Evolutionary conservation across 2,888 invertebrate species (phyloP).

Genomic region (Coremacera marginata): DNA sequence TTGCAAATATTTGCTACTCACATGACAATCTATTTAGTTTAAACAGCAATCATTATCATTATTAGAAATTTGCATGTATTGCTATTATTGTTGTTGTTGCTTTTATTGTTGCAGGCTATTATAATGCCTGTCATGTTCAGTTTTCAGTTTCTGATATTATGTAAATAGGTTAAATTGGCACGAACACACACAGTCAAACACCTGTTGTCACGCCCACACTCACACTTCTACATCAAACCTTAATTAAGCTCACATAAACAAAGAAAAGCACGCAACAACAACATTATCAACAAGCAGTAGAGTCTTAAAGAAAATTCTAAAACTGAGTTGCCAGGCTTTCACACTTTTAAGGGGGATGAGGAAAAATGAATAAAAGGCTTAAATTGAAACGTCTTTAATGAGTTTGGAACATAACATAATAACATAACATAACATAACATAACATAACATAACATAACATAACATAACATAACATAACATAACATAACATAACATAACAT

Average conservation of each 20-base stretch:
- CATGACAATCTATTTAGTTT: conserved; percentile 42
- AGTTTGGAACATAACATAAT: too few relatives aligned
- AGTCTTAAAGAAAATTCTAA: not conserved
- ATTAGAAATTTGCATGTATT: conserved; percentile 45
- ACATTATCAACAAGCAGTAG: too few relatives aligned
- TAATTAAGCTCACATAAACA: conserved; percentile 23
- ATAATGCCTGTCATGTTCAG: conserved; percentile 42
- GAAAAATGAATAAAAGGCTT: too few relatives aligned
- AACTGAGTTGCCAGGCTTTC: not conserved
- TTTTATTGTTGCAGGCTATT: conserved; percentile 8
- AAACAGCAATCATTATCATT: conserved; percentile 45
- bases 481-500: too few relatives aligned
- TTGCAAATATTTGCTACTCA: conserved; percentile 45
- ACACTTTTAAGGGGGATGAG: too few relatives aligned
- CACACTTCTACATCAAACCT: not conserved
- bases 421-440: too few relatives aligned
- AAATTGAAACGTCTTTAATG: too few relatives aligned
- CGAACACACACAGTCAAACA: conserved; percentile 36
- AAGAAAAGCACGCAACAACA: not conserved
- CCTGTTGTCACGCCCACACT: conserved; percentile 9
- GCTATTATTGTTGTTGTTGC: conserved; percentile 19
- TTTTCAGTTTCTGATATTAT: conserved; percentile 46
- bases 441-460: too few relatives aligned
- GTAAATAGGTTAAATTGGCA: conserved; percentile 52
- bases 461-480: too few relatives aligned